Evolutionary conservation across 2,888 invertebrate species (phyloP).

Genomic region (Acleris emargana): DNA sequence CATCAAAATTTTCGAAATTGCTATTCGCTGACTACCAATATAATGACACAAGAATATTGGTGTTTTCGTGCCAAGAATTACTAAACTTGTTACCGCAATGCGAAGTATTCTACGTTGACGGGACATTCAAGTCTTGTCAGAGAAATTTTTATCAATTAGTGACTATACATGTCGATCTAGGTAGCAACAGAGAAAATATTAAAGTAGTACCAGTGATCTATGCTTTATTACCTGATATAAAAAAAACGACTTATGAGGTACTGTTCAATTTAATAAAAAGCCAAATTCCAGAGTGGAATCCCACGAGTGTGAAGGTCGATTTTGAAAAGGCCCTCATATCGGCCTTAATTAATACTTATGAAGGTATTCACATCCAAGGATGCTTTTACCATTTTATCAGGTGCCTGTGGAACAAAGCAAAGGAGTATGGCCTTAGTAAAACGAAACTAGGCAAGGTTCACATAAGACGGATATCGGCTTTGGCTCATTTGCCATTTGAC

Average conservation of each 20-base stretch:
- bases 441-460: no score
- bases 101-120: background rate
- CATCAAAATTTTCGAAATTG: background rate
- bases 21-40: background rate
- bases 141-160: conserved; percentile 18
- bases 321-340: background rate
- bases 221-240: conserved; percentile 7
- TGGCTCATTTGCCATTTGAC: no score
- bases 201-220: conserved; percentile 16
- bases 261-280: background rate
- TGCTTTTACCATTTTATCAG: background rate
- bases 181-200: conserved; percentile 16
- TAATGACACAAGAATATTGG: background rate
- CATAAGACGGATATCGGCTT: no score
- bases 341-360: background rate
- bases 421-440: background rate
- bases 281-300: background rate
- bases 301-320: background rate
- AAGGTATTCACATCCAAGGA: no score
- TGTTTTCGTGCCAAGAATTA: background rate
- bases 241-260: background rate
- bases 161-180: conserved; percentile 10
- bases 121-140: conserved; percentile 1
- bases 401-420: no score
- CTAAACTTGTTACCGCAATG: background rate